phyloP scores from a whole-genome alignment of 2,888 invertebrate genomes.

The Agrypnus murinus region DNA sequence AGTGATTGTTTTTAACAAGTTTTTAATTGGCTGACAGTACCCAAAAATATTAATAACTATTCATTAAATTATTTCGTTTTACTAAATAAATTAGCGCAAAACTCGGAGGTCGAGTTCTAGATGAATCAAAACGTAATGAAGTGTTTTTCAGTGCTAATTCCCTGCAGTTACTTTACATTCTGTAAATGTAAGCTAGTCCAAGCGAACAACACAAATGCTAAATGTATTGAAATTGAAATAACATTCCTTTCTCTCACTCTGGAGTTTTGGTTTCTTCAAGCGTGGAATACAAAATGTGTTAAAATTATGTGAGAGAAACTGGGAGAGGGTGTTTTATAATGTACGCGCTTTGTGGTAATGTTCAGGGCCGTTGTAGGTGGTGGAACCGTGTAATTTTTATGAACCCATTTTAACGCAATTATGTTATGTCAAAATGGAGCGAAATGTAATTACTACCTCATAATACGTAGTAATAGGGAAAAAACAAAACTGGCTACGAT shows the following conservation, averaged over 20 bases:
- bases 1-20: no score
- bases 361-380: conserved; percentile 1
- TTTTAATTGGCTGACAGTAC: no score
- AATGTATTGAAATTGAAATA: conserved; percentile 25
- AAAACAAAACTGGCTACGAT: no score
- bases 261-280: conserved; percentile 22
- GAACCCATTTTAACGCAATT: not conserved
- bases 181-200: conserved; percentile 2
- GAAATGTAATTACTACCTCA: not conserved
- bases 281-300: conserved; percentile 22
- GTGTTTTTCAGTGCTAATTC: conserved; percentile 23
- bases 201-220: conserved; percentile 21
- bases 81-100: conserved; percentile 14
- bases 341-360: conserved; percentile 3
- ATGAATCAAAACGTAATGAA: conserved; percentile 29
- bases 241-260: no score
- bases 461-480: no score
- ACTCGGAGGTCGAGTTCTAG: not conserved
- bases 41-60: no score
- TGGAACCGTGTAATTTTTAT: conserved; percentile 9
- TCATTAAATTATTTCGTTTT: not conserved
- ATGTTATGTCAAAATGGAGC: not conserved
- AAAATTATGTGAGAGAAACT: not conserved
- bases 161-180: conserved; percentile 14
- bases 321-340: not conserved